A percentile compares a stretch with the other conserved stretches of the same genome.
These are phyloP conservation scores for Dichetophora obliterata DNA, from an alignment of 2,888 invertebrate species.

Conservation along the genomic window DNA sequence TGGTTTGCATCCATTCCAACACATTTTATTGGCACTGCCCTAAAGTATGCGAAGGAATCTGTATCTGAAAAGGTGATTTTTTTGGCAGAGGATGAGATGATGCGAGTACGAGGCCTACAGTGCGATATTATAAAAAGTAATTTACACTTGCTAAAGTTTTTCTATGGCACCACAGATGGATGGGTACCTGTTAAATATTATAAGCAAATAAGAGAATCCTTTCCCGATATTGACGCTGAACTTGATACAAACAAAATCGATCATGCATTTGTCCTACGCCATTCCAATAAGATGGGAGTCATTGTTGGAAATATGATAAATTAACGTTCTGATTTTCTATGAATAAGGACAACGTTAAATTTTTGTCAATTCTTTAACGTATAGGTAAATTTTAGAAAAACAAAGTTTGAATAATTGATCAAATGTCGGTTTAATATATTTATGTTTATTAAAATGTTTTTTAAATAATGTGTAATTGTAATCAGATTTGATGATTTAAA, in stretches of 20 bases:
- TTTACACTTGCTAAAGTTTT: conserved; percentile 78
- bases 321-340: conserved; percentile 51
- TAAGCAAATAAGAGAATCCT: conserved; percentile 74
- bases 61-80: conserved; percentile 77
- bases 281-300: conserved; percentile 73
- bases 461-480: no score
- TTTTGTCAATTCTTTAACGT: no score
- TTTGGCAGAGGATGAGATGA: conserved; percentile 86
- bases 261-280: conserved; percentile 86
- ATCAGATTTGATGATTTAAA: no score
- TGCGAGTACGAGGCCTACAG: conserved; percentile 78
- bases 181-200: conserved; percentile 87
- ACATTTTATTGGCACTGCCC: conserved; percentile 71
- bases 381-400: no score
- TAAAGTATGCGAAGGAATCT: conserved; percentile 74
- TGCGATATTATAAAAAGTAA: conserved; percentile 73
- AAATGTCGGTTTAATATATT: no score
- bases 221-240: conserved; percentile 75
- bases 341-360: neutral
- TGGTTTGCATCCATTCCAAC: conserved; percentile 71
- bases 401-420: no score
- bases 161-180: conserved; percentile 83
- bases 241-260: conserved; percentile 74
- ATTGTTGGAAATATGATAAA: conserved; percentile 66
- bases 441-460: no score